Percentiles rank a stretch among this genome's conserved stretches.
phyloP scores from a whole-genome alignment of 2,113 vertebrate genomes.

The Symphodus melops region DNA sequence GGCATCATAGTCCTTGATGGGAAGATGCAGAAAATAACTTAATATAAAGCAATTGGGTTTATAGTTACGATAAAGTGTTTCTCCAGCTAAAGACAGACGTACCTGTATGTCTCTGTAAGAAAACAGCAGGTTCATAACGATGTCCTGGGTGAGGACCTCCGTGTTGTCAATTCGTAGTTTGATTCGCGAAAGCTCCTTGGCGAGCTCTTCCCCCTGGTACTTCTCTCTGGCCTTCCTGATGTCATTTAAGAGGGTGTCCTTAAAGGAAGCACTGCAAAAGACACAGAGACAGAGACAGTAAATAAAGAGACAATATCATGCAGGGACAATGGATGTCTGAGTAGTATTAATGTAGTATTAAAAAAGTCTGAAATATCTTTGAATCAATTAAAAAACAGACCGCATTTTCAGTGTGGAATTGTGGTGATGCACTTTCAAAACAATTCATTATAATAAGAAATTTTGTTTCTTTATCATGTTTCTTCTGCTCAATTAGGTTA shows the following conservation, averaged over 20 bases:
- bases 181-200: slow-evolving; percentile 91
- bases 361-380: too few species aligned
- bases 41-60: not conserved
- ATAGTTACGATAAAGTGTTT: not conserved
- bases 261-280: slow-evolving; percentile 87
- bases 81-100: slow-evolving; percentile 1
- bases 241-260: slow-evolving; percentile 93
- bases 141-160: slow-evolving; percentile 93
- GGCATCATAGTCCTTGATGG: slow-evolving; percentile 91
- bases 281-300: not conserved
- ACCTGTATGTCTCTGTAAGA: slow-evolving; percentile 98
- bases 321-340: too few species aligned
- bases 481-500: too few species aligned
- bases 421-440: too few species aligned
- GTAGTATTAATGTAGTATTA: too few species aligned
- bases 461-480: too few species aligned
- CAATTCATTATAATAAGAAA: too few species aligned
- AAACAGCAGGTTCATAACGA: slow-evolving; percentile 95
- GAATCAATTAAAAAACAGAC: too few species aligned
- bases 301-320: not conserved
- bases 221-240: slow-evolving; percentile 94
- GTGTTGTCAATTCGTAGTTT: slow-evolving; percentile 94
- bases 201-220: slow-evolving; percentile 94
- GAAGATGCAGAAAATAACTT: not conserved
- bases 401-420: too few species aligned